phyloP scores from a whole-genome alignment of 2,113 vertebrate species.

The Erpornis zantholeuca region DNA sequence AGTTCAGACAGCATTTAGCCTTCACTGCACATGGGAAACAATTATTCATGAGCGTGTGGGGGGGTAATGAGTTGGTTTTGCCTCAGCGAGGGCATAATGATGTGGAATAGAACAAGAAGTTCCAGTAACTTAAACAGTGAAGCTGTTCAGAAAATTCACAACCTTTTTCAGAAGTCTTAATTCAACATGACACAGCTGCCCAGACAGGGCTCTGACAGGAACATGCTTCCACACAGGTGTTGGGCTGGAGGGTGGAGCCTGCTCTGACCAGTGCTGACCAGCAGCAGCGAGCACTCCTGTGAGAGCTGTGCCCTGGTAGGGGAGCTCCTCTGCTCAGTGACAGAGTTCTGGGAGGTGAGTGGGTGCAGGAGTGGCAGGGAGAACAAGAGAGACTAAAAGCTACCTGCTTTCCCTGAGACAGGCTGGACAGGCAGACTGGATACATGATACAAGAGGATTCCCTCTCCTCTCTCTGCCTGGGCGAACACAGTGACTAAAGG shows the following conservation, averaged over 20 bases:
- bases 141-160: neutral
- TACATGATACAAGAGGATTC: neutral
- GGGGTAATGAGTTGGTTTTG: neutral
- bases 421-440: neutral
- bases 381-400: neutral
- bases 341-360: neutral
- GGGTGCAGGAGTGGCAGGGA: too few species aligned
- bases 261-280: neutral
- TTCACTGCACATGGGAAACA: neutral
- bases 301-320: neutral
- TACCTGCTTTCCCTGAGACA: neutral
- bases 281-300: neutral
- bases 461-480: neutral
- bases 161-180: neutral
- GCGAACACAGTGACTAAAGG: neutral
- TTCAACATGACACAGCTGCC: neutral
- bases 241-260: rapidly evolving
- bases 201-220: neutral
- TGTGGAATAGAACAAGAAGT: neutral
- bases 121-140: neutral
- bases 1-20: neutral
- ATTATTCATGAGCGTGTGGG: neutral
- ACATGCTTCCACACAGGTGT: neutral
- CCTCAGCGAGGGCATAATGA: neutral
- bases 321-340: neutral